Evolutionary conservation across 2,888 invertebrate genomes (phyloP).

Genomic region (Eurois occulta): DNA sequence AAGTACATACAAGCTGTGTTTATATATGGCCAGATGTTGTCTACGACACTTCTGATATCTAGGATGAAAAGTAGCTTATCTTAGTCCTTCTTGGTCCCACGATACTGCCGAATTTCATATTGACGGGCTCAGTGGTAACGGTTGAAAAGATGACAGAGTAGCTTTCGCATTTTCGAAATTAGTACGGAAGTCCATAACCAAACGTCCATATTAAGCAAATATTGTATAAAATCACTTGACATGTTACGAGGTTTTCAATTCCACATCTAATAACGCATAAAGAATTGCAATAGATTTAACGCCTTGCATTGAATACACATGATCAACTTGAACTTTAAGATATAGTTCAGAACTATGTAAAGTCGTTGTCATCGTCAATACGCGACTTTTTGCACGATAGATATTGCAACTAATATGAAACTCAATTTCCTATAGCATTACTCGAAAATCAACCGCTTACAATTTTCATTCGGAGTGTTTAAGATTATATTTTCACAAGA

Average conservation of each 20-base stretch:
- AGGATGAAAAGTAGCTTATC: background rate
- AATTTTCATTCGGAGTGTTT: background rate
- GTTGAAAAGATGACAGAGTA: too few relatives aligned
- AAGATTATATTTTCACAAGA: background rate
- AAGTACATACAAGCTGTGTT: background rate
- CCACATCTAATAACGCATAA: background rate
- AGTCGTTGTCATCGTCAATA: too few relatives aligned
- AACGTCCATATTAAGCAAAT: too few relatives aligned
- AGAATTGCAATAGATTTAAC: background rate
- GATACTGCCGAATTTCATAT: too few relatives aligned
- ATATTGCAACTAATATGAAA: background rate
- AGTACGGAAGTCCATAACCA: too few relatives aligned
- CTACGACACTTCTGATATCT: background rate
- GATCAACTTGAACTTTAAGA: too few relatives aligned
- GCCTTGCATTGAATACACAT: background rate
- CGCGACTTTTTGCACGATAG: background rate
- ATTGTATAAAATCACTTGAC: too few relatives aligned
- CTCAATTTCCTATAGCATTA: background rate
- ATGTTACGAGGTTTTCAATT: too few relatives aligned
- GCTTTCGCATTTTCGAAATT: too few relatives aligned
- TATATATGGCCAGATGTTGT: background rate
- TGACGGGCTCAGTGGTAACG: too few relatives aligned
- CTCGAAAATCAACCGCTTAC: background rate
- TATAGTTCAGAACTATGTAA: too few relatives aligned
- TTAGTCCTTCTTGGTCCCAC: too few relatives aligned